These are phyloP conservation scores for Urosaurus nigricauda DNA, from an alignment of 2,797 vertebrate genomes.

Conservation along the genomic window DNA sequence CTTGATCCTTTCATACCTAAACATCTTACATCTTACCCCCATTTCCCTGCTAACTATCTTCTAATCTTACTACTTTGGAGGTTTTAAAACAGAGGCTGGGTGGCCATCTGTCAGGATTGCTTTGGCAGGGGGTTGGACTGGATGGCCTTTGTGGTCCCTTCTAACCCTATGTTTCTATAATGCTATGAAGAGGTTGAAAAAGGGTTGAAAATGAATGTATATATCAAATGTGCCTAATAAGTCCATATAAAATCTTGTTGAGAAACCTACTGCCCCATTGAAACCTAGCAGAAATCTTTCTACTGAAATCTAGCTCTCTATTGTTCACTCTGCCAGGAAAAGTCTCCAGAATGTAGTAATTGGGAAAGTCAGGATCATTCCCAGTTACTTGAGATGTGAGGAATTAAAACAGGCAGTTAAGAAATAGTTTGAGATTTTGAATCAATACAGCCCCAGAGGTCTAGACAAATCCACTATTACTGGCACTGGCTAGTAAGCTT, in stretches of 20 bases:
- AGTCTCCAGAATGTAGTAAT: too few species aligned
- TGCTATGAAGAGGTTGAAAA: too few species aligned
- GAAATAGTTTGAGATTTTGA: neutral
- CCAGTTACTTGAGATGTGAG: too few species aligned
- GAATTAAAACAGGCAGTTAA: neutral
- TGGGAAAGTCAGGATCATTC: neutral
- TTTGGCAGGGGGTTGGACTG: too few species aligned
- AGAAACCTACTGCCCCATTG: neutral
- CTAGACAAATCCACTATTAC: neutral
- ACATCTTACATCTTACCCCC: too few species aligned
- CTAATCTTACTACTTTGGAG: too few species aligned
- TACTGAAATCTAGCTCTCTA: neutral
- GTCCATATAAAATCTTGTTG: neutral
- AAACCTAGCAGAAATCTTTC: neutral
- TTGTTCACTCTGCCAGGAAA: neutral
- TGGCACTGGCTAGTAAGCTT: neutral
- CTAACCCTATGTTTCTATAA: too few species aligned
- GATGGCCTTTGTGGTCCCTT: too few species aligned
- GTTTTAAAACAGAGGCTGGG: too few species aligned
- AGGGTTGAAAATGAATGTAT: neutral
- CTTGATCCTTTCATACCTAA: too few species aligned
- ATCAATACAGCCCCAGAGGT: neutral
- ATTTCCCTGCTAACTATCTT: too few species aligned
- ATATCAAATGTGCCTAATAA: neutral
- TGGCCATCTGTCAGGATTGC: too few species aligned